Evolutionary conservation across 2,113 vertebrate species (phyloP).

Genomic region (Odobenus rosmarus): DNA sequence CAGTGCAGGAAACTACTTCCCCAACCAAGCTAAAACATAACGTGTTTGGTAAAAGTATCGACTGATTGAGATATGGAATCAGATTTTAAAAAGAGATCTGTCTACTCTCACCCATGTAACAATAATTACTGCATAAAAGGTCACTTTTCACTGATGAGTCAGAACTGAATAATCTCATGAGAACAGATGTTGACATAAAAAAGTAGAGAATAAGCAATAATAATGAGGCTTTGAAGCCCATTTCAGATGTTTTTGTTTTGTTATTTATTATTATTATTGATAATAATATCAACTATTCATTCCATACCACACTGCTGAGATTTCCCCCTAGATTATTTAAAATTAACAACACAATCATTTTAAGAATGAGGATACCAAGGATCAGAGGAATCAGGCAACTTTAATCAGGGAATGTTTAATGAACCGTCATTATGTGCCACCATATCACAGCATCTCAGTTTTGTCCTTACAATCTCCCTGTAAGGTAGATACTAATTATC

Average conservation of each 20-base stretch:
- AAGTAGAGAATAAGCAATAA: not conserved
- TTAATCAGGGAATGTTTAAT: not conserved
- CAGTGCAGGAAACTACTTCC: constrained; percentile 15
- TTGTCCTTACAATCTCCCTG: not conserved
- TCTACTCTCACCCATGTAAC: not conserved
- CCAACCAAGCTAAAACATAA: not conserved
- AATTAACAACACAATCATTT: not conserved
- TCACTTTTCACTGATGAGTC: not conserved
- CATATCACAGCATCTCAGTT: not conserved
- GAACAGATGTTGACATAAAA: not conserved
- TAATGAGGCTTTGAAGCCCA: not conserved
- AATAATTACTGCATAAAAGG: not conserved
- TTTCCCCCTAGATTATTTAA: not conserved
- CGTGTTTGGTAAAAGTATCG: not conserved
- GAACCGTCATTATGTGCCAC: not conserved
- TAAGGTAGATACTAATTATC: not conserved
- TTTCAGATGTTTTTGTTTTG: constrained; percentile 18
- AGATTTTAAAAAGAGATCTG: constrained; percentile 18
- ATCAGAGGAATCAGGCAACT: not conserved
- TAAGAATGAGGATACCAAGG: not conserved
- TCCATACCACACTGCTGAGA: not conserved
- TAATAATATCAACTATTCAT: not conserved
- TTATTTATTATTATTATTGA: not conserved
- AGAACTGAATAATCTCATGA: not conserved
- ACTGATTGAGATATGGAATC: not conserved